Evolutionary conservation across 2,113 vertebrate genomes (phyloP).

Genomic region (Thoracochromis brauschi): DNA sequence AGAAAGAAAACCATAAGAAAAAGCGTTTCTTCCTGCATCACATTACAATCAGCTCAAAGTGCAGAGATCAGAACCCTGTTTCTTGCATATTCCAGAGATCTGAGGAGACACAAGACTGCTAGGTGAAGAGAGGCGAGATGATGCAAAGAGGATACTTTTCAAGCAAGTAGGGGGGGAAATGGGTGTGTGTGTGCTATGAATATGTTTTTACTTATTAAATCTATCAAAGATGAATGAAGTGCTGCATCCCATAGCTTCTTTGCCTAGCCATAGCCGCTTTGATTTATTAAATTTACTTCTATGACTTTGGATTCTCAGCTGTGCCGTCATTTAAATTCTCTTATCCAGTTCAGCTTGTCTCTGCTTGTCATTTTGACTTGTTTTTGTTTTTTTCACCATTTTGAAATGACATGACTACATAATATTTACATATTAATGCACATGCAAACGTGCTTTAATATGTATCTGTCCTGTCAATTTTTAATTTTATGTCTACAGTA

Average conservation of each 20-base stretch:
- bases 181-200: not conserved
- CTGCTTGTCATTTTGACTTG: not conserved
- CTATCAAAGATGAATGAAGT: slow-evolving; percentile 3
- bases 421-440: not conserved
- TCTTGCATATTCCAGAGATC: slow-evolving; percentile 12
- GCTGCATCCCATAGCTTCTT: not conserved
- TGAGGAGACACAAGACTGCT: slow-evolving; percentile 11
- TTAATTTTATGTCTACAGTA: not conserved
- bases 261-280: not conserved
- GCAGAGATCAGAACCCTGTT: slow-evolving; percentile 1
- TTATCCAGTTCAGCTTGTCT: not conserved
- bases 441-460: not conserved
- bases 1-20: not conserved
- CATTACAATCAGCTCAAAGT: slow-evolving; percentile 14
- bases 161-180: not conserved
- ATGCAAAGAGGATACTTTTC: slow-evolving; percentile 26
- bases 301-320: not conserved
- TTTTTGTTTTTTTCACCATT: not conserved
- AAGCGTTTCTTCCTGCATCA: not conserved
- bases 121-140: slow-evolving; percentile 19
- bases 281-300: not conserved
- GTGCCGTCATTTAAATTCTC: not conserved
- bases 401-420: not conserved
- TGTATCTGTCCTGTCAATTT: not conserved
- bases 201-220: slow-evolving; percentile 16